Evolutionary conservation across 2,888 invertebrate species (phyloP).

Genomic region (Stenodema calcarata): DNA sequence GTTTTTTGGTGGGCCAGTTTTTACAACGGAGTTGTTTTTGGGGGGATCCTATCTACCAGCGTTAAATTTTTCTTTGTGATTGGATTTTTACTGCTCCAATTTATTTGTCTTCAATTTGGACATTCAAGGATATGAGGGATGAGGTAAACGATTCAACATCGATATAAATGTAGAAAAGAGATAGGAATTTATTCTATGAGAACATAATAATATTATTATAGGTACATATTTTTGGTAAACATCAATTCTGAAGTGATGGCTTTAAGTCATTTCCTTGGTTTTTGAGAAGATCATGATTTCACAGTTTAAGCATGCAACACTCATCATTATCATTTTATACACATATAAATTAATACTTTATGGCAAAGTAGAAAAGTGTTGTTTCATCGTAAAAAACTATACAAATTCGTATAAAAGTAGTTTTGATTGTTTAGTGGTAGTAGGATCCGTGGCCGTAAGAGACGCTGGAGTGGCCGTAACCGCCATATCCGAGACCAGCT

Average conservation of each 20-base stretch:
- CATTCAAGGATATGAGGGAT: too few species aligned
- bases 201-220: neutral
- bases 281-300: neutral
- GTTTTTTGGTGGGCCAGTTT: too few species aligned
- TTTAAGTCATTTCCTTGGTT: neutral
- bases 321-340: neutral
- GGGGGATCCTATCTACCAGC: too few species aligned
- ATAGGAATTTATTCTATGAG: neutral
- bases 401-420: conserved; percentile 10
- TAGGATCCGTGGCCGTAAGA: conserved; percentile 15
- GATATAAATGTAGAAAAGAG: neutral
- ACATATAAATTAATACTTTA: conserved; percentile 10
- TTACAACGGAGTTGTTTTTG: too few species aligned
- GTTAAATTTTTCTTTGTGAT: too few species aligned
- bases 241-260: neutral
- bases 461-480: conserved; percentile 9
- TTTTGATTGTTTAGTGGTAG: conserved; percentile 48
- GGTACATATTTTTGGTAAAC: conserved; percentile 4
- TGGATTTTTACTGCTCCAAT: too few species aligned
- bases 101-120: too few species aligned
- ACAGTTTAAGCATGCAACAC: neutral
- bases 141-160: too few species aligned
- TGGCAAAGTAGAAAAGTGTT: neutral
- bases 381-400: conserved; percentile 4
- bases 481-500: neutral